Conservation (phyloP, 2,113 vertebrate genomes). For the Rallus limicola region DNA sequence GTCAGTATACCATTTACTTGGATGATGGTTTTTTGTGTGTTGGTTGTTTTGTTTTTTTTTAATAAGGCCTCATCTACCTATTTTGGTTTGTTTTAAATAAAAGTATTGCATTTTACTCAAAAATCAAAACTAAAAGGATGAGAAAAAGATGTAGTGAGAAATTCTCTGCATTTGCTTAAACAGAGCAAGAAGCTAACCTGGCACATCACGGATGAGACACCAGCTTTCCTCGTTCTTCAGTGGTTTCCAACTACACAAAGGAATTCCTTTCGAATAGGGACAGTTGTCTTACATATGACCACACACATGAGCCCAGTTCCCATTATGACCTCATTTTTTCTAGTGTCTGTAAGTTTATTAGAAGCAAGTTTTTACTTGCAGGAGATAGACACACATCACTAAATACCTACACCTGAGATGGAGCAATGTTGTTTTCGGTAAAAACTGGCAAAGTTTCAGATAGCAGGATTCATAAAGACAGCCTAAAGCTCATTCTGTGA, state of each 20-base stretch:
- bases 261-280: neutral
- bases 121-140: neutral
- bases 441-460: slow-evolving; percentile 17
- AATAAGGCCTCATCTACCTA: slow-evolving; percentile 11
- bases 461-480: neutral
- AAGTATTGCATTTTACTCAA: slow-evolving; percentile 6
- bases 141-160: slow-evolving; percentile 36
- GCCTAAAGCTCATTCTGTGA: slow-evolving; percentile 48
- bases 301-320: neutral
- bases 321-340: neutral
- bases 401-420: slow-evolving; percentile 70
- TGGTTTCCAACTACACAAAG: slow-evolving; percentile 33
- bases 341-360: neutral
- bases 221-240: slow-evolving; percentile 28
- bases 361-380: slow-evolving; percentile 16
- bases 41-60: too few relatives aligned
- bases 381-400: slow-evolving; percentile 34
- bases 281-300: neutral
- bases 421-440: slow-evolving; percentile 32
- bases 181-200: slow-evolving; percentile 10
- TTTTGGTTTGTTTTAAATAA: slow-evolving; percentile 21
- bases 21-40: neutral
- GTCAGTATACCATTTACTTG: neutral
- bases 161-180: slow-evolving; percentile 10
- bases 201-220: neutral